Conservation (phyloP, 1,140 invertebrate genomes). For the Halyomorpha halys region DNA sequence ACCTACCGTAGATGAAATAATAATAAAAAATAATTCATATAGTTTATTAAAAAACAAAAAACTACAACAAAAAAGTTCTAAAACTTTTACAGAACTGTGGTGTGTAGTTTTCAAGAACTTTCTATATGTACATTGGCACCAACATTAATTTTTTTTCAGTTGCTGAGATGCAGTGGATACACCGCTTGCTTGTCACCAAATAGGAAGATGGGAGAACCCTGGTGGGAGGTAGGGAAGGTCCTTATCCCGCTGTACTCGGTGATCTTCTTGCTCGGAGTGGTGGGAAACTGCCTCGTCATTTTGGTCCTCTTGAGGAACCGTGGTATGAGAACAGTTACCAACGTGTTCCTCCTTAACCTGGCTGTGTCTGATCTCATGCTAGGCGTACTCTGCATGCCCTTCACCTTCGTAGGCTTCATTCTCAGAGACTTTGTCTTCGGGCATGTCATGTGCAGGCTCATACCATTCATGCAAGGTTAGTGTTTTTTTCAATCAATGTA, state of each 20-base stretch:
- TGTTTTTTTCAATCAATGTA: too few species aligned
- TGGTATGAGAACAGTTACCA: slow-evolving; percentile 54
- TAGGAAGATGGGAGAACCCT: background rate
- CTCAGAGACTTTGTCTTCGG: slow-evolving; percentile 36
- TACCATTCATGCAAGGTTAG: slow-evolving; percentile 51
- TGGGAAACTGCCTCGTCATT: slow-evolving; percentile 52
- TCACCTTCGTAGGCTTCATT: slow-evolving; percentile 42
- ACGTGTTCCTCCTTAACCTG: slow-evolving; percentile 50
- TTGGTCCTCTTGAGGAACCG: slow-evolving; percentile 49
- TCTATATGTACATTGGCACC: too few species aligned
- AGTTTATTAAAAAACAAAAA: too few species aligned
- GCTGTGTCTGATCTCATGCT: slow-evolving; percentile 48
- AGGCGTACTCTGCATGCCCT: slow-evolving; percentile 46
- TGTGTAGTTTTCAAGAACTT: too few species aligned
- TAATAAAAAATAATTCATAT: too few species aligned
- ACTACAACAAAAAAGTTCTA: too few species aligned
- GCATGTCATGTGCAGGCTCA: slow-evolving; percentile 44
- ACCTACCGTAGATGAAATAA: too few species aligned
- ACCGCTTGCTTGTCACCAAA: too few species aligned
- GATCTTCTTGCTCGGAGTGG: slow-evolving; percentile 49
- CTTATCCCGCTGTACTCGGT: slow-evolving; percentile 46
- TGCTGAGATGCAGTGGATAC: too few species aligned
- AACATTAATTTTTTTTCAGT: too few species aligned
- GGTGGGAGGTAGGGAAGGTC: slow-evolving; percentile 38
- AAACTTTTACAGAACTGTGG: too few species aligned